These are phyloP conservation scores for Hermaeophaga mercurialis DNA, from an alignment of 2,888 invertebrate genomes.

Conservation along the genomic window DNA sequence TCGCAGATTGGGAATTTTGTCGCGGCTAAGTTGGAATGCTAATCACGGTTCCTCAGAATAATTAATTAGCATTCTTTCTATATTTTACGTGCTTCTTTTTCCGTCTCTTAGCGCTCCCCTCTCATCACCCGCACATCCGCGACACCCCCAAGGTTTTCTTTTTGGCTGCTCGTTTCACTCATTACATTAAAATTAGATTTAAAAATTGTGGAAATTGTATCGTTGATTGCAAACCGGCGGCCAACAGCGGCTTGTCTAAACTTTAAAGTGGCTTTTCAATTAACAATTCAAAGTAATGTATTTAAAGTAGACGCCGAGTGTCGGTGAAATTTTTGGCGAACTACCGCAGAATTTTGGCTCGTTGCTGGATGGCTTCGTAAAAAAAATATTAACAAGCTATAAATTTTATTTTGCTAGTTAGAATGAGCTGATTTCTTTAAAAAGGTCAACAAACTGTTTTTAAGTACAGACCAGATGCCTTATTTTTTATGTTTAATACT, in stretches of 20 bases:
- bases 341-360: too few relatives aligned
- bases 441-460: too few relatives aligned
- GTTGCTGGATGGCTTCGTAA: too few relatives aligned
- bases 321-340: neutral
- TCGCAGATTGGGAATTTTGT: conserved; percentile 36
- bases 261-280: conserved; percentile 60
- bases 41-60: conserved; percentile 65
- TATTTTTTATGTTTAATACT: too few relatives aligned
- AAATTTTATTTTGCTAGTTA: too few relatives aligned
- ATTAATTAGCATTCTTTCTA: conserved; percentile 67
- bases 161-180: conserved; percentile 41
- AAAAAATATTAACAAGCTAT: too few relatives aligned
- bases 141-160: conserved; percentile 35
- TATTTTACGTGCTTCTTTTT: conserved; percentile 57
- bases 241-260: conserved; percentile 39
- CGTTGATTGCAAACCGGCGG: conserved; percentile 57
- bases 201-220: conserved; percentile 60
- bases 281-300: conserved; percentile 57
- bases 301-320: conserved; percentile 25
- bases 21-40: conserved; percentile 56
- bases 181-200: conserved; percentile 60
- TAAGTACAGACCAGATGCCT: too few relatives aligned
- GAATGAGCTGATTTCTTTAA: too few relatives aligned
- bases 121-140: conserved; percentile 32
- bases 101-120: conserved; percentile 19